Base-by-base conservation (phyloP, 2,888 invertebrate species). In the Autographa pulchrina region DNA sequence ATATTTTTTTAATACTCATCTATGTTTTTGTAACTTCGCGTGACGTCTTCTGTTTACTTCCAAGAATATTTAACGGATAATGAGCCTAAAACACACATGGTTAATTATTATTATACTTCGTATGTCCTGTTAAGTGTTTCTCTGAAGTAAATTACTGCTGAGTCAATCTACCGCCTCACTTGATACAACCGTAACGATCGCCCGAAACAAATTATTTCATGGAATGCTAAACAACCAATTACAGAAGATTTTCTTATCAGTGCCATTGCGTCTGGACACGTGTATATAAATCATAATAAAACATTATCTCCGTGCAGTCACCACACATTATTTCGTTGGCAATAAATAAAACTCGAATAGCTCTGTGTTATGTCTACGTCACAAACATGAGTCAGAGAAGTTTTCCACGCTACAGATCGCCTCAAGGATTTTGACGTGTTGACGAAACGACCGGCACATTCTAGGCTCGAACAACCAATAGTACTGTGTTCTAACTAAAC, bases 351-450 rank as follows among this genome's bases (percentile, higher is more conserved):
- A 63, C 38, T 18, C 41, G 38, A 61, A 16, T 38, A 38, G 11
- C 38, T 9, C 65, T 31, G 61, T 62, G 54, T 59, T 61, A 54
- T 52, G 58, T 2, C 68, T 62, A 80, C 83, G 75, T 85, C 85
- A 83, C 71, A 38, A 14, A 35, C 18, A 81, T 86, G 86, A 88
- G 66, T 89, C 90, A 89, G 77, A 64, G 74, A 81, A 86, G 89
- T 90, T 90, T 90, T 88, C 89, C 89, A 85, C 86, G 84, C 87
- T 85, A 83, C 84, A 88, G 87, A 88, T 84, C 85, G 80, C 84
- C 78, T 90, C 91, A 91, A 92, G 91, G 92, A 84, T 87, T 74
- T 72, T 64, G 14, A 73, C 71, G 72, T 83, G 73, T 75, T 75
- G 73, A 78, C 64, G 52, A 75, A 70, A 77, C 58, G 68, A 54